phyloP scores from a whole-genome alignment of 1,140 invertebrate species.

The Temnothorax nylanderi region DNA sequence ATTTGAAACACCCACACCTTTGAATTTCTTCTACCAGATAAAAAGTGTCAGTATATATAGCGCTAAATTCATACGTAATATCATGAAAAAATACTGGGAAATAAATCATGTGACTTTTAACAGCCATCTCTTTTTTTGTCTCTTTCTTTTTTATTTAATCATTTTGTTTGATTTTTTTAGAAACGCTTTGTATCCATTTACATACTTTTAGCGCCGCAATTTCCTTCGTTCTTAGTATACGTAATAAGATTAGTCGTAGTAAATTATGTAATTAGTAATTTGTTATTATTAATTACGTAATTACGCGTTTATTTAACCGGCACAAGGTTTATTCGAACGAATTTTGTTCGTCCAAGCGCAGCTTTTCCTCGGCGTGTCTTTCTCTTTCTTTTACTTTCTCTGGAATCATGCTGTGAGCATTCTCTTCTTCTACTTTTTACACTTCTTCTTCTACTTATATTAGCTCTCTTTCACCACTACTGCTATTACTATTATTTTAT shows the following conservation, averaged over 20 bases:
- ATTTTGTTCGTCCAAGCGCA: constrained; percentile 40
- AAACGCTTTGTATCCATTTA: constrained; percentile 8
- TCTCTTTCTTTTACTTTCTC: constrained; percentile 22
- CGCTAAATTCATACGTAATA: background rate
- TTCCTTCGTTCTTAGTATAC: background rate
- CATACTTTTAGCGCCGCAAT: background rate
- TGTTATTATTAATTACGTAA: background rate
- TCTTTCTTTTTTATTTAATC: background rate
- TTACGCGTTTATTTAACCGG: background rate
- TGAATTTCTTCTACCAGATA: background rate
- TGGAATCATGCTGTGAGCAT: background rate
- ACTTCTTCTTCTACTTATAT: background rate
- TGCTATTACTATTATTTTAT: constrained; percentile 33
- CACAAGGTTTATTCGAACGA: background rate
- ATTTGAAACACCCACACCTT: background rate
- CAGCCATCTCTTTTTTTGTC: background rate
- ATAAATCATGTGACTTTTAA: background rate
- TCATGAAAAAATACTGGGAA: background rate
- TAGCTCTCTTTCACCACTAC: constrained; percentile 28
- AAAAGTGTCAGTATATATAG: background rate
- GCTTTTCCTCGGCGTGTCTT: constrained; percentile 12
- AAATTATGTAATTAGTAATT: constrained; percentile 2
- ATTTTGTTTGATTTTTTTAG: background rate
- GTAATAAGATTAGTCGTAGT: background rate
- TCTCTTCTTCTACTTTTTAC: constrained; percentile 7